Conservation (phyloP, 2,888 invertebrate species). For the Perdita meconis region DNA sequence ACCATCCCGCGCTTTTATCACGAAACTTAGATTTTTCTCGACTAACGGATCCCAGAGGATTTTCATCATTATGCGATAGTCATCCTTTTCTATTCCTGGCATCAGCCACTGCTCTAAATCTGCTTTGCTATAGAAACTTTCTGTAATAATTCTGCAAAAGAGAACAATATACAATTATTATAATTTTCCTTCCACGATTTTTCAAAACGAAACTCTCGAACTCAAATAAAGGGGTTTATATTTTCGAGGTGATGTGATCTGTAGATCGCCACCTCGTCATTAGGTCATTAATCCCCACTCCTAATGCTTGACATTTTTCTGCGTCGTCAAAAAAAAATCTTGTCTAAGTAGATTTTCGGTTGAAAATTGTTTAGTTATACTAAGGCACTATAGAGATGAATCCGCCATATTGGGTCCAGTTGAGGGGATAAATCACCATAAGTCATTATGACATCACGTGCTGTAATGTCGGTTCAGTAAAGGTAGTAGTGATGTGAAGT, state of each 20-base stretch:
- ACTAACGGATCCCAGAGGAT: slow-evolving; percentile 90
- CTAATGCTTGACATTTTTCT: background rate
- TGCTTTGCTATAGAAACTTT: slow-evolving; percentile 94
- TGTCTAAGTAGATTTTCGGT: too few relatives aligned
- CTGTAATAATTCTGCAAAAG: slow-evolving; percentile 89
- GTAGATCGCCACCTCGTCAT: background rate
- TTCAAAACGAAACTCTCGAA: background rate
- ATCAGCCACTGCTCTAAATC: slow-evolving; percentile 93
- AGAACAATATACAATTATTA: too few relatives aligned
- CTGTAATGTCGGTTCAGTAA: too few relatives aligned
- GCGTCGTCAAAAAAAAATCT: too few relatives aligned
- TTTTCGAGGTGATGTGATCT: background rate
- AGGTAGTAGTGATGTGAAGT: too few relatives aligned
- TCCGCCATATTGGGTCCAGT: too few relatives aligned
- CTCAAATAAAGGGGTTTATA: background rate
- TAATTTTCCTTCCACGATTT: background rate
- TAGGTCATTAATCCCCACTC: too few relatives aligned
- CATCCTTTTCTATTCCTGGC: slow-evolving; percentile 88
- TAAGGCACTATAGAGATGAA: too few relatives aligned
- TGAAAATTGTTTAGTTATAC: background rate
- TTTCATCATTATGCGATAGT: slow-evolving; percentile 89
- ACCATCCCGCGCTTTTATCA: slow-evolving; percentile 86
- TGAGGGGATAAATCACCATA: too few relatives aligned
- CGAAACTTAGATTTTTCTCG: slow-evolving; percentile 90
- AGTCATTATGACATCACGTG: too few relatives aligned